A percentile compares a stretch with the other conserved stretches of the same genome.
phyloP scores from a whole-genome alignment of 1,140 invertebrate genomes.

The Papilio polyxenes region DNA sequence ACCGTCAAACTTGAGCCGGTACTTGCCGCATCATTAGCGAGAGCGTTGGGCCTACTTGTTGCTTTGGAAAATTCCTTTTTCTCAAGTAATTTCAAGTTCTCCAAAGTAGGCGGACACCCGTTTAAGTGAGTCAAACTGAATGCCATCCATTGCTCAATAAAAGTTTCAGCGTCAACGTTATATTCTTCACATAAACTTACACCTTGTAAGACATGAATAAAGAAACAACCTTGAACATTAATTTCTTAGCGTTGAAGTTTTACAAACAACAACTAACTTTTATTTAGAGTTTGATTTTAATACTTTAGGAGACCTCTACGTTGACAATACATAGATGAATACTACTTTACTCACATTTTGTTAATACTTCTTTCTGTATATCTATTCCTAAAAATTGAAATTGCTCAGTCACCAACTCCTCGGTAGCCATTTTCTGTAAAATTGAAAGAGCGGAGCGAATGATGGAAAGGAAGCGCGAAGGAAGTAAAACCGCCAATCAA shows the following conservation, averaged over 20 bases:
- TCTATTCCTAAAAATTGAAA: constrained; percentile 79
- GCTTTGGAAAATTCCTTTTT: constrained; percentile 83
- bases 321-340: constrained; percentile 40
- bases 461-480: constrained; percentile 61
- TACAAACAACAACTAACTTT: constrained; percentile 56
- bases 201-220: constrained; percentile 74
- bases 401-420: constrained; percentile 80
- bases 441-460: constrained; percentile 70
- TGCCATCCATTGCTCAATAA: constrained; percentile 85
- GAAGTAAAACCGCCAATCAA: constrained; percentile 77
- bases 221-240: constrained; percentile 77
- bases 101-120: constrained; percentile 81
- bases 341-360: constrained; percentile 70
- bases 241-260: constrained; percentile 61
- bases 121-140: constrained; percentile 83
- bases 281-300: constrained; percentile 29
- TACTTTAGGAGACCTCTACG: constrained; percentile 23
- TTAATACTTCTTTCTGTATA: constrained; percentile 70
- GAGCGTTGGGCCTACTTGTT: constrained; percentile 58
- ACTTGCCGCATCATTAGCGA: constrained; percentile 61
- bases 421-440: constrained; percentile 80
- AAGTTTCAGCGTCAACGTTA: constrained; percentile 83
- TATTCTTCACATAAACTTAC: constrained; percentile 82
- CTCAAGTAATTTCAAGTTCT: constrained; percentile 82
- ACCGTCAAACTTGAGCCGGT: constrained; percentile 67